phyloP scores from a whole-genome alignment of 2,888 invertebrate species.

The Cephonodes hylas region DNA sequence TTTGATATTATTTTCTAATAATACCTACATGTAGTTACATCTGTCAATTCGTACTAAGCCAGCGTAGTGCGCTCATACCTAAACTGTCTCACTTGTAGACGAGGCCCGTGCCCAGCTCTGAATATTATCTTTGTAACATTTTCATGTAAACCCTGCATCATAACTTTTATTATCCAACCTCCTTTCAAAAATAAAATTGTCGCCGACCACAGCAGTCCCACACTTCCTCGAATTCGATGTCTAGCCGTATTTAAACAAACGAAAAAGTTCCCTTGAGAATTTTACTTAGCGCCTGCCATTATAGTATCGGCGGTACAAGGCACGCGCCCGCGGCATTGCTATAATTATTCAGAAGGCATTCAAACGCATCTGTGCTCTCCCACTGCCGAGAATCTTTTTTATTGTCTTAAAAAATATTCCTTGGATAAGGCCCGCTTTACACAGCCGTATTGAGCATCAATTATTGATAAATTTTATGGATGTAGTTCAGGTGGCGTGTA shows the following conservation, averaged over 20 bases:
- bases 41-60: too few relatives aligned
- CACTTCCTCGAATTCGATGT: neutral
- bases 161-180: too few relatives aligned
- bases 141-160: too few relatives aligned
- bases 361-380: constrained; percentile 66
- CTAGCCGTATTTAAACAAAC: neutral
- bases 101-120: too few relatives aligned
- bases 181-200: too few relatives aligned
- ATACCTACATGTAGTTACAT: too few relatives aligned
- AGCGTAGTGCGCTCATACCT: too few relatives aligned
- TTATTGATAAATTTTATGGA: constrained; percentile 4
- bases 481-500: too few relatives aligned
- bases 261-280: neutral
- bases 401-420: constrained; percentile 39
- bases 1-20: too few relatives aligned
- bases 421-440: constrained; percentile 21
- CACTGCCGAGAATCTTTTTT: constrained; percentile 45
- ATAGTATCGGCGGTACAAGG: constrained; percentile 20
- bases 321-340: constrained; percentile 47
- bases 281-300: neutral
- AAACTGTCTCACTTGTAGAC: too few relatives aligned
- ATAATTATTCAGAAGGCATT: constrained; percentile 72
- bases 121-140: too few relatives aligned
- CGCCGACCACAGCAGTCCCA: neutral
- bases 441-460: constrained; percentile 16